Base-by-base conservation (phyloP, 1,140 invertebrate species). In the Drosophila ananassae region DNA sequence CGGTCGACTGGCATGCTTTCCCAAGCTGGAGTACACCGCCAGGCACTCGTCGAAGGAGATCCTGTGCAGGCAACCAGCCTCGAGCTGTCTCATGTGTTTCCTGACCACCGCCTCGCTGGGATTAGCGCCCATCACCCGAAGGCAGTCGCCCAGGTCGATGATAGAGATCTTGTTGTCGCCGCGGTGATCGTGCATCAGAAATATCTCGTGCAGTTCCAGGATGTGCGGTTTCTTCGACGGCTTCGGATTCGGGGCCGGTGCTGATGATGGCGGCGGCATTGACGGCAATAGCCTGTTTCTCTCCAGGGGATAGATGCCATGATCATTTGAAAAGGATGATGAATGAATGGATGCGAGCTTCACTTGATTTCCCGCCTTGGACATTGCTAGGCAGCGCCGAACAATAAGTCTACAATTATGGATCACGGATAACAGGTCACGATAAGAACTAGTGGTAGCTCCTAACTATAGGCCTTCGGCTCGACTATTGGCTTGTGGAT, bases 61-160 rank as follows among this genome's bases (percentile, higher is more conserved):
- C 17, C 82, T 78, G 6, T 52, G 47, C 2, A 66, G 17, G 21
- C 25, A 7, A 7, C 41, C 48, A 6, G 44, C 62, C 30, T 34
- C 21, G 39, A 82, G 37, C 3, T 34, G 10, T 0, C 24, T 22
- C 21, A 93, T 90, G 63, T 93, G 92, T 6, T 92, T 78, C 28
- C 79, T 71, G 12, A 93, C 59, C 59, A 92, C 77, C 10, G 73
- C 67, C 62, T 92, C 91, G 4, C 77, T 92, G 47, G 92, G 92
- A 72, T 92, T 92, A 56, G 91, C 73, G 22, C 92, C 93, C 55
- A 93, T 41, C 2, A 79, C 77, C 17, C 91, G 62, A 59, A 93
- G 84, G 25, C 92, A 91, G 5, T 77, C 74, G 7, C 91, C 92
- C 51, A 87, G 46, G n/a, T 73, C 63, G 9, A 13, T 13, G n/a